phyloP scores from a whole-genome alignment of 2,888 invertebrate species.

The Eugnorisma glareosa region DNA sequence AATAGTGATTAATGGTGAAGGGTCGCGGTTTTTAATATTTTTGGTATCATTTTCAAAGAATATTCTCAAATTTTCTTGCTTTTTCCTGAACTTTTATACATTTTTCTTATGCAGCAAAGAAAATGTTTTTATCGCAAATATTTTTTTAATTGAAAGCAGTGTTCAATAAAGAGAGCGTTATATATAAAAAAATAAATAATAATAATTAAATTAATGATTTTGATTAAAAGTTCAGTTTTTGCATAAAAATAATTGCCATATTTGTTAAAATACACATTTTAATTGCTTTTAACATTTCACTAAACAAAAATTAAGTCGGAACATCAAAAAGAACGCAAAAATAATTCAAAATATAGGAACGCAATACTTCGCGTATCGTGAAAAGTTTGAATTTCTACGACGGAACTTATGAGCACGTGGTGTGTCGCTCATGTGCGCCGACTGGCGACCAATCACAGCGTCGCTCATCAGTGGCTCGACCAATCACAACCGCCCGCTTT shows the following conservation, averaged over 20 bases:
- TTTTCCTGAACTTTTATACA: not conserved
- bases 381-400: constrained; percentile 82
- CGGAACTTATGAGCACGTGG: constrained; percentile 90
- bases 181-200: not conserved
- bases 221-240: not conserved
- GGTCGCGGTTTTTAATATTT: constrained; percentile 18
- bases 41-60: not conserved
- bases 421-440: constrained; percentile 87
- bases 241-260: no score
- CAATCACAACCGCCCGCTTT: constrained; percentile 83
- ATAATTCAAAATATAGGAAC: constrained; percentile 18
- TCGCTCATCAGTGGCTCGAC: constrained; percentile 83
- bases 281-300: not conserved
- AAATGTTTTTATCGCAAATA: not conserved
- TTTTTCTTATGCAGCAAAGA: no score
- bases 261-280: not conserved
- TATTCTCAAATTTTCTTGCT: not conserved
- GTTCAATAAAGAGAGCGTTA: not conserved
- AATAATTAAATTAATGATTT: not conserved
- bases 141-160: not conserved
- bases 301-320: not conserved
- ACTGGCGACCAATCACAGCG: constrained; percentile 83
- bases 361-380: constrained; percentile 61
- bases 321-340: not conserved
- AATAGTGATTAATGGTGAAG: constrained; percentile 29